A percentile compares a stretch with the other conserved stretches of the same genome.
Evolutionary conservation across 1,140 invertebrate species (phyloP).

Genomic region (Coenobita brevimanus): DNA sequence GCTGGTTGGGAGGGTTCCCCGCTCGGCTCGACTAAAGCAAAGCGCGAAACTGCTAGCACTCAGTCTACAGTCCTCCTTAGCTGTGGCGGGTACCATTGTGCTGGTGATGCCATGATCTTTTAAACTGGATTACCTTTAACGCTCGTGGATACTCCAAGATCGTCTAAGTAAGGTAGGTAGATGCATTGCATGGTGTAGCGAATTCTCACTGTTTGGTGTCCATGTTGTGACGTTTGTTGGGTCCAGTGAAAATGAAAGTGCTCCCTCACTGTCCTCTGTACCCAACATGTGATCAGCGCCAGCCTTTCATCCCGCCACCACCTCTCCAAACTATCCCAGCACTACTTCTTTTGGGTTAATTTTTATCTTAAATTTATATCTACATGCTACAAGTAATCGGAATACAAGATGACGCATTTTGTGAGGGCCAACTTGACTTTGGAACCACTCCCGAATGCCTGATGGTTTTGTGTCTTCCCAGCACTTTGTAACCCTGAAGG

Average conservation of each 20-base stretch:
- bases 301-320: background rate
- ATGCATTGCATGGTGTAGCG: background rate
- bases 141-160: background rate
- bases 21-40: slow-evolving; percentile 51
- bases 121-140: slow-evolving; percentile 39
- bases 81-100: background rate
- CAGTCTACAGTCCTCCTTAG: slow-evolving; percentile 47
- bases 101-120: background rate
- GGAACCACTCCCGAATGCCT: too few species aligned
- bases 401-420: too few species aligned
- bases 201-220: background rate
- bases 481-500: too few species aligned
- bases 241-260: slow-evolving; percentile 59
- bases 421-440: too few species aligned
- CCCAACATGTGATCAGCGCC: background rate
- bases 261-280: slow-evolving; percentile 18
- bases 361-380: too few species aligned
- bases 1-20: slow-evolving; percentile 51
- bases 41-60: slow-evolving; percentile 5
- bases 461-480: too few species aligned
- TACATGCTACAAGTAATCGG: too few species aligned
- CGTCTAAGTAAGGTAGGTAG: background rate
- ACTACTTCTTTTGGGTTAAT: too few species aligned
- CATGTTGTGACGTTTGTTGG: background rate
- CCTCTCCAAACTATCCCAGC: too few species aligned